phyloP scores from a whole-genome alignment of 2,797 vertebrate species.

The Eremophila alpestris region DNA sequence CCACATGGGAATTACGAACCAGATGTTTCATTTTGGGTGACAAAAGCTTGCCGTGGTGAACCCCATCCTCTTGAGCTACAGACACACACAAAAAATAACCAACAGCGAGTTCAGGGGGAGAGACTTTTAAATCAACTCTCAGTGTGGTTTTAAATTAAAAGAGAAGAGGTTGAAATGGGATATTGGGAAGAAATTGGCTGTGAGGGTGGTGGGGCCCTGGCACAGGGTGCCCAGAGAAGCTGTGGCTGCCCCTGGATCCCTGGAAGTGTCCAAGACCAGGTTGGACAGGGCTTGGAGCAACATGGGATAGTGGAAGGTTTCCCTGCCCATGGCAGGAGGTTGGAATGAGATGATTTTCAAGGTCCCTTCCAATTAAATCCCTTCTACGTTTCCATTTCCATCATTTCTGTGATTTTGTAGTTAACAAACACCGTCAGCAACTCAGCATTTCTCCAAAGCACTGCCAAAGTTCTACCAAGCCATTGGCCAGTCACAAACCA shows the following conservation, averaged over 20 bases:
- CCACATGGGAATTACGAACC: neutral
- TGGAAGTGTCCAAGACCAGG: neutral
- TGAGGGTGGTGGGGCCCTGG: fast-evolving
- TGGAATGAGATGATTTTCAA: neutral
- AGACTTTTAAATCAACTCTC: neutral
- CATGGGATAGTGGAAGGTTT: fast-evolving
- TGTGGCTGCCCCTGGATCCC: neutral
- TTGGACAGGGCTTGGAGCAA: fast-evolving
- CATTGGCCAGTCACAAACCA: neutral
- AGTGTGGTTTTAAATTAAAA: neutral
- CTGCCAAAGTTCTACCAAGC: neutral
- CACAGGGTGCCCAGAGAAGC: fast-evolving
- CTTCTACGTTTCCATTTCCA: fast-evolving
- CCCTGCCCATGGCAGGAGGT: neutral
- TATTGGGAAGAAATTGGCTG: neutral
- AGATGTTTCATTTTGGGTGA: neutral
- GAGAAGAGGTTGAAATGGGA: neutral
- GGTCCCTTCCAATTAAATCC: neutral
- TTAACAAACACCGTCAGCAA: neutral
- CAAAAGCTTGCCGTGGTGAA: neutral
- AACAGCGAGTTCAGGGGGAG: fast-evolving
- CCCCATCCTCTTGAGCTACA: fast-evolving
- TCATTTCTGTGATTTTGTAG: neutral
- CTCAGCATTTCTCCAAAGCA: neutral
- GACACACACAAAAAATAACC: neutral